Conservation (phyloP, 2,113 vertebrate species). For the Nannobrachium achirus region DNA sequence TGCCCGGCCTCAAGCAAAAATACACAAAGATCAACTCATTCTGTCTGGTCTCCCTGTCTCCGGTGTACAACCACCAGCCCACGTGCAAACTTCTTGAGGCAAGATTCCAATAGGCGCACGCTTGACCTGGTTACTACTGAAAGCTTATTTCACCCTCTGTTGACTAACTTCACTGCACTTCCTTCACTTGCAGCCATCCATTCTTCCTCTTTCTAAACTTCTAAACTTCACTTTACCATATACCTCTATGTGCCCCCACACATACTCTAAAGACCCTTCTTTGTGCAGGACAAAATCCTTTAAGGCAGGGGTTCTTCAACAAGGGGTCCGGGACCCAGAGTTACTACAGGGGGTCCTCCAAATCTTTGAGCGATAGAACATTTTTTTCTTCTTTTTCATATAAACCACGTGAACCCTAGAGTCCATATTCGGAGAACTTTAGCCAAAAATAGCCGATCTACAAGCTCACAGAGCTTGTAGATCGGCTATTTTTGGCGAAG, state of each 20-base stretch:
- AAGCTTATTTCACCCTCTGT: slow-evolving; percentile 74
- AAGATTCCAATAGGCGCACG: slow-evolving; percentile 58
- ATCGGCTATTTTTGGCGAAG: no score
- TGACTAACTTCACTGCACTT: slow-evolving; percentile 64
- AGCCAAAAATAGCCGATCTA: no score
- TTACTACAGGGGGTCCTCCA: no score
- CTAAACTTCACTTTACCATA: slow-evolving; percentile 5
- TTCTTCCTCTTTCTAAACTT: slow-evolving; percentile 49
- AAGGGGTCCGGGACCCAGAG: no score
- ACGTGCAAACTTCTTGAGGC: slow-evolving; percentile 39
- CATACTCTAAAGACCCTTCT: neutral
- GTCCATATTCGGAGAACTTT: no score
- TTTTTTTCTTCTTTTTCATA: slow-evolving; percentile 10
- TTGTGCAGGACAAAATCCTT: neutral
- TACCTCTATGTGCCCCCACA: neutral
- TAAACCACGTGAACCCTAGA: no score
- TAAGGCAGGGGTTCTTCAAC: no score
- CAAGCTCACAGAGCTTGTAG: no score
- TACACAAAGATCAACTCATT: slow-evolving; percentile 17
- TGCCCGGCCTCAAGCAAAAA: slow-evolving; percentile 45
- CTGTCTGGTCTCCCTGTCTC: slow-evolving; percentile 3
- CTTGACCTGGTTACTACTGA: slow-evolving; percentile 70
- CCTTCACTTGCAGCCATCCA: slow-evolving; percentile 43
- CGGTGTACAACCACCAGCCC: neutral
- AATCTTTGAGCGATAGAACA: no score